phyloP scores from a whole-genome alignment of 2,888 invertebrate species.

The Galeopsomyia nigrocyanea region DNA sequence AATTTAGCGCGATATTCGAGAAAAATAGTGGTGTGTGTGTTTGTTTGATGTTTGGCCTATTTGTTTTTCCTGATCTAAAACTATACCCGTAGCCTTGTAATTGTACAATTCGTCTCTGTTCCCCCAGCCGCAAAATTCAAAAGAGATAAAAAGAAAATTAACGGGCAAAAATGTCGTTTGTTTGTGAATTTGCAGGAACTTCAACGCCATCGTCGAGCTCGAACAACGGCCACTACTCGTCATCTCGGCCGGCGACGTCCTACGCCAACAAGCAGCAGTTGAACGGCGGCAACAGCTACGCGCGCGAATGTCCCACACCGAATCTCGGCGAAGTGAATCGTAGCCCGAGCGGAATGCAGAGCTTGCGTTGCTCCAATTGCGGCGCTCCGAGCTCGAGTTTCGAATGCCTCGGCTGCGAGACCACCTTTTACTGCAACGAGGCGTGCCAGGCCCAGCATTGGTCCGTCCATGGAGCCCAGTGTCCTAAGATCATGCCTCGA shows the following conservation, averaged over 20 bases:
- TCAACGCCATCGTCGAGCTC: too few species aligned
- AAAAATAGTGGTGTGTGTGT: too few species aligned
- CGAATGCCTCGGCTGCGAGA: conserved; percentile 64
- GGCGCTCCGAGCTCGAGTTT: conserved; percentile 56
- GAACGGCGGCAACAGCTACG: neutral
- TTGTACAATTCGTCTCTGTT: too few species aligned
- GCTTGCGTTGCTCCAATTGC: conserved; percentile 58
- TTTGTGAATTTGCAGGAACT: too few species aligned
- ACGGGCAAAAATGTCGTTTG: too few species aligned
- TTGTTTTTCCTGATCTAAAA: too few species aligned
- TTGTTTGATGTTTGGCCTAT: too few species aligned
- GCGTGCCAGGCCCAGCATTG: conserved; percentile 63
- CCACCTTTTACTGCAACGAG: conserved; percentile 61
- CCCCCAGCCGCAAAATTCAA: too few species aligned
- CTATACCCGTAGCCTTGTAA: too few species aligned
- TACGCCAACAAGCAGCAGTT: neutral
- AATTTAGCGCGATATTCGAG: too few species aligned
- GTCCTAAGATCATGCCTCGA: conserved; percentile 64
- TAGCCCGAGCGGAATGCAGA: neutral
- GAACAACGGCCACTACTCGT: too few species aligned
- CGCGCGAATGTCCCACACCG: conserved; percentile 23
- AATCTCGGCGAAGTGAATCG: conserved; percentile 28
- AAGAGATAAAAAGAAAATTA: too few species aligned
- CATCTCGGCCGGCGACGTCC: neutral
- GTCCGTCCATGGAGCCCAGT: conserved; percentile 59